These are phyloP conservation scores for Ylistrum balloti DNA, from an alignment of 1,140 invertebrate species.

Conservation along the genomic window DNA sequence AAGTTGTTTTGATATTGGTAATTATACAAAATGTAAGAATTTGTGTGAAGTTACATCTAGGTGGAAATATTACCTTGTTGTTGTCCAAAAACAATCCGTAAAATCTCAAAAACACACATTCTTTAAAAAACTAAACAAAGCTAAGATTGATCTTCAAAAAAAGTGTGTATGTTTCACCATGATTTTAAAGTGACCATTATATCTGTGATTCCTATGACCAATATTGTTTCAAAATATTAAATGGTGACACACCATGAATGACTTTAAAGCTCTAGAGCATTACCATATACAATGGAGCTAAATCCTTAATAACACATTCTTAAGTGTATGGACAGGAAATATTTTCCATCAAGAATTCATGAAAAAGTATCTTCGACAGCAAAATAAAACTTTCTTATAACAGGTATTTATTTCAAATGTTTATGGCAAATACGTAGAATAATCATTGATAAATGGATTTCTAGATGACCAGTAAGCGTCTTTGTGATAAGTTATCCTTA, in stretches of 20 bases:
- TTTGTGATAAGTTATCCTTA: neutral
- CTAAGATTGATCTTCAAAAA: neutral
- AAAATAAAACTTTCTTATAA: neutral
- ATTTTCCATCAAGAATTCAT: neutral
- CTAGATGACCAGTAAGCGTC: neutral
- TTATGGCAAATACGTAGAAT: neutral
- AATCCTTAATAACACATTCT: neutral
- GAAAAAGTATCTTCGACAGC: neutral
- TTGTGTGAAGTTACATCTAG: no score
- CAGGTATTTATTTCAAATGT: constrained; percentile 28
- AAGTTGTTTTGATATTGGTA: no score
- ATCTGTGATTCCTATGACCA: neutral
- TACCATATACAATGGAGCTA: neutral
- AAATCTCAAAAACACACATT: no score
- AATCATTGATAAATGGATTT: neutral
- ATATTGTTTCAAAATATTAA: constrained; percentile 14
- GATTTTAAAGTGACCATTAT: neutral
- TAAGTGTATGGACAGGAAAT: neutral
- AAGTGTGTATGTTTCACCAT: neutral
- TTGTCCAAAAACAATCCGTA: no score
- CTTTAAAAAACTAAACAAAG: no score
- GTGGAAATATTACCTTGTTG: no score
- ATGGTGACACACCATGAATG: neutral
- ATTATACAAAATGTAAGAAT: no score
- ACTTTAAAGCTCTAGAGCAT: neutral